A percentile compares a stretch with the other conserved stretches of the same genome.
These are phyloP conservation scores for Xestia c-nigrum DNA, from an alignment of 2,888 invertebrate genomes.

Conservation along the genomic window DNA sequence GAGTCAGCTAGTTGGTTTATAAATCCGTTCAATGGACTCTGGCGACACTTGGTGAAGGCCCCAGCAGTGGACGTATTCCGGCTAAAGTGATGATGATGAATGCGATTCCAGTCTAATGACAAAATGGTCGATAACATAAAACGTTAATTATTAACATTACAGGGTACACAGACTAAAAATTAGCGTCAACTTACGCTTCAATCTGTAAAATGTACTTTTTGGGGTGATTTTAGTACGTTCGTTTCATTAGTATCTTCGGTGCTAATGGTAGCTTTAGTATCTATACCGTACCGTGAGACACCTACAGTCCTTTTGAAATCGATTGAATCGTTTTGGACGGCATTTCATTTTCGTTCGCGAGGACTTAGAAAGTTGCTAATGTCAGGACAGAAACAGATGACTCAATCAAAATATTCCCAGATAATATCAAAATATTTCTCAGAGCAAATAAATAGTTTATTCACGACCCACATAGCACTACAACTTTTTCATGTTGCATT, in stretches of 20 bases:
- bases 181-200: no score
- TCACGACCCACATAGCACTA: not conserved
- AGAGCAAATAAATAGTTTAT: not conserved
- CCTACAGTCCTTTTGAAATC: not conserved
- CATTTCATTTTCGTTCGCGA: not conserved
- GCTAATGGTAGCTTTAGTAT: not conserved
- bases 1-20: no score
- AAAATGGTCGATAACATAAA: not conserved
- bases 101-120: not conserved
- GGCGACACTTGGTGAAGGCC: no score
- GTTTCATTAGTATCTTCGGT: not conserved
- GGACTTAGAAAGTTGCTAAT: not conserved
- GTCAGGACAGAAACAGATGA: not conserved
- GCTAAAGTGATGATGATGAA: no score
- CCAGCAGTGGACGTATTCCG: no score
- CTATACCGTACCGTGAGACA: not conserved
- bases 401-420: not conserved
- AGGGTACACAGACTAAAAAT: not conserved
- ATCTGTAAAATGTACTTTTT: not conserved
- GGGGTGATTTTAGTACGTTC: not conserved
- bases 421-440: no score
- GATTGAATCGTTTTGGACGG: no score
- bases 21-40: not conserved
- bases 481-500: conserved; percentile 4
- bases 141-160: not conserved